Evolutionary conservation across 2,113 vertebrate genomes (phyloP).

Genomic region (Oxyura jamaicensis): DNA sequence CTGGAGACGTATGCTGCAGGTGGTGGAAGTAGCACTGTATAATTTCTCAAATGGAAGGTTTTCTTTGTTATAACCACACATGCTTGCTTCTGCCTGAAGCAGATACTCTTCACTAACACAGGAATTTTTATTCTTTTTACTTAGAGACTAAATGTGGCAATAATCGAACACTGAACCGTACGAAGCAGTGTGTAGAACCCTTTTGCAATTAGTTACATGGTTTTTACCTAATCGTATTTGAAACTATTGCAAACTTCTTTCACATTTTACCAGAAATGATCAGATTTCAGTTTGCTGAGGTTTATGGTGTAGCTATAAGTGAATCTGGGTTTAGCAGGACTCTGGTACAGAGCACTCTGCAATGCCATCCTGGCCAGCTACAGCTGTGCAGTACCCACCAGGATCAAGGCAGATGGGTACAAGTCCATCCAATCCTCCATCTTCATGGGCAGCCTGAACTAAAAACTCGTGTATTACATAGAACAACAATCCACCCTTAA

Average conservation of each 20-base stretch:
- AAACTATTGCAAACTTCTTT: background rate
- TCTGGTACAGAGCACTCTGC: background rate
- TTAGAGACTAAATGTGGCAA: background rate
- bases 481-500: background rate
- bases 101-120: background rate
- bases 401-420: background rate
- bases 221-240: background rate
- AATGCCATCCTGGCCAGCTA: background rate
- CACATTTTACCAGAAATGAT: background rate
- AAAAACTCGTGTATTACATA: background rate
- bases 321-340: background rate
- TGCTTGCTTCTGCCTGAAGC: background rate
- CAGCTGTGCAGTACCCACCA: fast-evolving
- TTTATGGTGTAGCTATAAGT: background rate
- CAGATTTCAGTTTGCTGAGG: background rate
- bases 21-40: background rate
- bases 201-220: background rate
- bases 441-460: background rate
- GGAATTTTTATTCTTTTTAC: background rate
- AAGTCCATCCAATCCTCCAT: background rate
- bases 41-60: background rate
- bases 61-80: background rate
- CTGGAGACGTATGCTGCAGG: background rate
- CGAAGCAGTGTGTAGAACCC: background rate
- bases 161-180: background rate